Percentiles rank a stretch among this genome's conserved stretches.
phyloP scores from a whole-genome alignment of 2,888 invertebrate genomes.

The Cerastis leucographa region DNA sequence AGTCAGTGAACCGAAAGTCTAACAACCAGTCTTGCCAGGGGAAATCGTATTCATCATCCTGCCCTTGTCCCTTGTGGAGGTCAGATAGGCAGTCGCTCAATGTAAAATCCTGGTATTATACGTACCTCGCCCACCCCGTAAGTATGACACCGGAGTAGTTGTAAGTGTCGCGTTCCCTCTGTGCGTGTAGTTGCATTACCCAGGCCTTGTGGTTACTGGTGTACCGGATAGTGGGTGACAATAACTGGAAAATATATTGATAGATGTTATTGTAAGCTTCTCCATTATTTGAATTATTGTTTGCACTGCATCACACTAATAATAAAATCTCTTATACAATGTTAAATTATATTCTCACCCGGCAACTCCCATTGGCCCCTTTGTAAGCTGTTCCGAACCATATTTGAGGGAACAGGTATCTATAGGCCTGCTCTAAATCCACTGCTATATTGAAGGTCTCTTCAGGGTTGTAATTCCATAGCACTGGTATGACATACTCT shows the following conservation, averaged over 20 bases:
- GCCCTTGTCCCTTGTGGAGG: too few relatives aligned
- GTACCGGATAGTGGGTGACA: conserved; percentile 92
- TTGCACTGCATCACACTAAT: too few relatives aligned
- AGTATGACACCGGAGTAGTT: conserved; percentile 92
- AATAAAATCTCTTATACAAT: background rate
- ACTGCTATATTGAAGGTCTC: conserved; percentile 89
- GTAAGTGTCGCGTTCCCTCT: conserved; percentile 85
- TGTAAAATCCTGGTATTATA: too few relatives aligned
- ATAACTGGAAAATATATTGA: conserved; percentile 75
- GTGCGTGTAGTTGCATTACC: conserved; percentile 88
- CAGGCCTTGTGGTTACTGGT: conserved; percentile 95
- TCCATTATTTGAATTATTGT: too few relatives aligned
- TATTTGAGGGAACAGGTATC: conserved; percentile 92
- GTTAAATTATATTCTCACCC: conserved; percentile 80
- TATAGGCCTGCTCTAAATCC: conserved; percentile 92
- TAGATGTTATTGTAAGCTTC: too few relatives aligned
- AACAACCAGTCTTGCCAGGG: too few relatives aligned
- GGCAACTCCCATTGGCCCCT: conserved; percentile 95
- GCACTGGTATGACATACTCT: conserved; percentile 90
- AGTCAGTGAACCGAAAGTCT: too few relatives aligned
- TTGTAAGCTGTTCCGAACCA: conserved; percentile 96
- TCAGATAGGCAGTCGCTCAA: too few relatives aligned
- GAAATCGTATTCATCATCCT: too few relatives aligned
- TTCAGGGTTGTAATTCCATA: conserved; percentile 92
- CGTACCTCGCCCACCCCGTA: conserved; percentile 94